Evolutionary conservation across 2,797 vertebrate species (phyloP).

Genomic region (Ibycter americanus): DNA sequence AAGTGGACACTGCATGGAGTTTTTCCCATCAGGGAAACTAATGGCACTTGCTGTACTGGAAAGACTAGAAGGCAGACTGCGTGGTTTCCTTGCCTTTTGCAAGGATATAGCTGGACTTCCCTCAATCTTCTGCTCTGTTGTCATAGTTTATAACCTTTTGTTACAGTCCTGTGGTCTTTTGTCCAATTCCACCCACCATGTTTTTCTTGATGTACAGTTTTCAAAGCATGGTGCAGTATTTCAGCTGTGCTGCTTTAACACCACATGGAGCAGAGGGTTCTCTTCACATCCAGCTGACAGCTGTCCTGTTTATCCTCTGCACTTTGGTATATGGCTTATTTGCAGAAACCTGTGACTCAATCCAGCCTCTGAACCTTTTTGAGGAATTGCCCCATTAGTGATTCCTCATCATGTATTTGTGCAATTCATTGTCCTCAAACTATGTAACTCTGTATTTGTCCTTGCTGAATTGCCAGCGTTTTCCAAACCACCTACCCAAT

Average conservation of each 20-base stretch:
- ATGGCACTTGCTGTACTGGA: background rate
- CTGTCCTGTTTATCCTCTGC: background rate
- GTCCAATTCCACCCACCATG: rapidly evolving
- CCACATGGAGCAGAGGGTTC: rapidly evolving
- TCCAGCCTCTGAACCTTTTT: background rate
- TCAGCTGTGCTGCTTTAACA: background rate
- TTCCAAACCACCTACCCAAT: background rate
- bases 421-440: background rate
- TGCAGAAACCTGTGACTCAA: background rate
- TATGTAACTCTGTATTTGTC: background rate
- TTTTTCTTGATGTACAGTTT: background rate
- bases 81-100: background rate
- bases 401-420: background rate
- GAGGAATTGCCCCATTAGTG: background rate
- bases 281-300: background rate
- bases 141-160: background rate
- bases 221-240: background rate
- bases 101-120: background rate
- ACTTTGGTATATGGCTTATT: background rate
- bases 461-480: background rate
- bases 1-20: background rate
- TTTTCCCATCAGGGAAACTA: background rate
- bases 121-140: background rate
- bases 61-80: background rate
- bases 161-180: background rate